phyloP scores from a whole-genome alignment of 1,140 invertebrate genomes.

The Hirudo medicinalis region DNA sequence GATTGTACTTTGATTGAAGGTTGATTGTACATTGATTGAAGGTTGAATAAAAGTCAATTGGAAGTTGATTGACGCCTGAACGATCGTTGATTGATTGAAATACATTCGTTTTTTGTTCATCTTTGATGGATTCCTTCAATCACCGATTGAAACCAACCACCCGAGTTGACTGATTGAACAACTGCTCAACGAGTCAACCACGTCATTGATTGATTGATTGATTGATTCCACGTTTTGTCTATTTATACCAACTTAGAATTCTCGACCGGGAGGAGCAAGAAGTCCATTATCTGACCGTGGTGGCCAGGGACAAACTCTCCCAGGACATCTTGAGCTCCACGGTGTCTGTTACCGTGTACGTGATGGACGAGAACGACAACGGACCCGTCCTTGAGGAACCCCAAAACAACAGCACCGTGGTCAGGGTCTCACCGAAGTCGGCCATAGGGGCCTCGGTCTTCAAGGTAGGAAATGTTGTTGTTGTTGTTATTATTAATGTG shows the following conservation, averaged over 20 bases:
- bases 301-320: slow-evolving; percentile 12
- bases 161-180: too few relatives aligned
- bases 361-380: slow-evolving; percentile 23
- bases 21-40: too few relatives aligned
- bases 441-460: neutral
- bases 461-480: neutral
- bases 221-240: too few relatives aligned
- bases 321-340: slow-evolving; percentile 10
- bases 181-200: too few relatives aligned
- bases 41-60: too few relatives aligned
- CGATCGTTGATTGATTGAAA: too few relatives aligned
- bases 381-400: slow-evolving; percentile 19
- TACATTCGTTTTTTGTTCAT: too few relatives aligned
- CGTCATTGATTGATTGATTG: too few relatives aligned
- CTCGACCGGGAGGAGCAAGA: slow-evolving; percentile 18
- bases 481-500: slow-evolving; percentile 2
- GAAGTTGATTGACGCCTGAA: too few relatives aligned
- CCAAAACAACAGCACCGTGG: slow-evolving; percentile 16
- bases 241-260: slow-evolving; percentile 30
- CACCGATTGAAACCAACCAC: too few relatives aligned
- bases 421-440: neutral
- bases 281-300: slow-evolving; percentile 18
- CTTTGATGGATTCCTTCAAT: too few relatives aligned
- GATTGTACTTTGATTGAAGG: too few relatives aligned
- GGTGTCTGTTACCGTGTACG: slow-evolving; percentile 19